Evolutionary conservation across 2,797 vertebrate genomes (phyloP).

Genomic region (Monodelphis domestica): DNA sequence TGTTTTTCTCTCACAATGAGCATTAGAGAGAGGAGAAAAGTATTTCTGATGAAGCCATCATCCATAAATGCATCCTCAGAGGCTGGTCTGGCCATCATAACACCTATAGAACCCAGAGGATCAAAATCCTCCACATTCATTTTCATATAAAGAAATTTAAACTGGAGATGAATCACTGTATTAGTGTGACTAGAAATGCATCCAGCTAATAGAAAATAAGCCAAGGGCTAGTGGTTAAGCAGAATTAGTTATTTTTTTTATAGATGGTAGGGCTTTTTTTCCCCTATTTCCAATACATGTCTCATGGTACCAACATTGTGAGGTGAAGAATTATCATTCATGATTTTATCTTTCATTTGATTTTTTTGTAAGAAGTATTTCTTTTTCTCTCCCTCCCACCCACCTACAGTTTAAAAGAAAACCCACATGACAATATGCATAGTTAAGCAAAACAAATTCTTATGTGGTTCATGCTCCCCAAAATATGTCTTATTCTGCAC

Average conservation of each 20-base stretch:
- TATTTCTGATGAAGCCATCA: neutral
- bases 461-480: neutral
- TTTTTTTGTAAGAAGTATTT: neutral
- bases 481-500: neutral
- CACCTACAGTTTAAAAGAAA: neutral
- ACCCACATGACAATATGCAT: neutral
- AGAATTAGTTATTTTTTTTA: neutral
- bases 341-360: neutral
- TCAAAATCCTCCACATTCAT: neutral
- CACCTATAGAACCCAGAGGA: neutral
- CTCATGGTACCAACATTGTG: neutral
- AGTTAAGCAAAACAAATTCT: neutral
- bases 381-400: neutral
- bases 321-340: neutral
- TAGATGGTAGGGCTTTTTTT: neutral
- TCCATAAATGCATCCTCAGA: neutral
- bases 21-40: neutral
- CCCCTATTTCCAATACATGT: neutral
- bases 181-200: neutral
- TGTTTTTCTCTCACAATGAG: neutral
- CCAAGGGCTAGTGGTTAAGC: neutral
- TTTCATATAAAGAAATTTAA: neutral
- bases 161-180: neutral
- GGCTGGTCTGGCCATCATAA: neutral
- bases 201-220: neutral